A percentile compares a stretch with the other conserved stretches of the same genome.
Conservation (phyloP, 2,888 invertebrate genomes). For the Glyphotaelius pellucidus region DNA sequence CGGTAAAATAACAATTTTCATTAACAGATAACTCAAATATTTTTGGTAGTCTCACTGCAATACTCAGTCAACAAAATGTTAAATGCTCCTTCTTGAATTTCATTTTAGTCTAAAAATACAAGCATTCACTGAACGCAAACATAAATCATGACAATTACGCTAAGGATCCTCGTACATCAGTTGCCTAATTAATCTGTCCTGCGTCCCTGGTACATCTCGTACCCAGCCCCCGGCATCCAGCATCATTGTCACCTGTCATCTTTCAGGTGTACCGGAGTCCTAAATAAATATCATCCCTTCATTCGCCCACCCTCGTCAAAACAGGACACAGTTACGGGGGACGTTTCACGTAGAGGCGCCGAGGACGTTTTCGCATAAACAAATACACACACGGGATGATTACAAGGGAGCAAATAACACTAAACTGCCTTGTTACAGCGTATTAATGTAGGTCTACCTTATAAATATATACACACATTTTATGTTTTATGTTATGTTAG, state of each 20-base stretch:
- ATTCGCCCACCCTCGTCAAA: neutral
- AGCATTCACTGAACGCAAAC: neutral
- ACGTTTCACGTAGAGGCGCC: neutral
- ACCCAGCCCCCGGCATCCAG: neutral
- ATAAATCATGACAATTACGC: neutral
- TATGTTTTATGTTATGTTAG: neutral
- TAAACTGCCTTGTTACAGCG: neutral
- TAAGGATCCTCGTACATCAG: neutral
- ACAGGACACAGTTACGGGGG: neutral
- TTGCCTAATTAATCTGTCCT: neutral
- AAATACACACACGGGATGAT: neutral
- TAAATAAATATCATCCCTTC: neutral
- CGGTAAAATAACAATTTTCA: too few relatives aligned
- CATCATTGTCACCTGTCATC: neutral
- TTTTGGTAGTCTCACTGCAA: too few relatives aligned
- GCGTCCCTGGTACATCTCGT: neutral
- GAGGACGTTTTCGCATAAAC: neutral
- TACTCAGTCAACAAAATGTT: too few relatives aligned
- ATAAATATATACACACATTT: neutral
- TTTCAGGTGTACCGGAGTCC: neutral
- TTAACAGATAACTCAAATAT: too few relatives aligned
- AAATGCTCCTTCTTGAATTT: too few relatives aligned
- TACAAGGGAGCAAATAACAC: neutral
- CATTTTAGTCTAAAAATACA: too few relatives aligned
- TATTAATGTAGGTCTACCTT: neutral